These are phyloP conservation scores for Eclectus roratus DNA, from an alignment of 2,113 vertebrate genomes.

Conservation along the genomic window DNA sequence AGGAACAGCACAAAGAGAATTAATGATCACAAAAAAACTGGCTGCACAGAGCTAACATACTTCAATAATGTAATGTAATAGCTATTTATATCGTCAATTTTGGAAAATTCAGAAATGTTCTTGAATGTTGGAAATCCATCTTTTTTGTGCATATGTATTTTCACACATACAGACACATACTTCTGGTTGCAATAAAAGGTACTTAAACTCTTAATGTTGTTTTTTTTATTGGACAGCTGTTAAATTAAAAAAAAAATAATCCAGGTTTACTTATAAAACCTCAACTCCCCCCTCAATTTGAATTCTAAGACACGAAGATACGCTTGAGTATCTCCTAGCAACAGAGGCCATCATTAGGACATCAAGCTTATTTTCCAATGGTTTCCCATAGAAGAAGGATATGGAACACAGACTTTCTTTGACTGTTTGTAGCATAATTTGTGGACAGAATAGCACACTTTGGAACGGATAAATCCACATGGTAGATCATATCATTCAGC, in stretches of 20 bases:
- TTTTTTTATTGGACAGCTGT: background rate
- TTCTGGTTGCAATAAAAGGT: background rate
- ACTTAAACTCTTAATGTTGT: no score
- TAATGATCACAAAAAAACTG: background rate
- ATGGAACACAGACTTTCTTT: background rate
- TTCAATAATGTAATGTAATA: background rate
- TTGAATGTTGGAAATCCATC: background rate
- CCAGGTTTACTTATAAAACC: background rate
- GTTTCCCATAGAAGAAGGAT: background rate
- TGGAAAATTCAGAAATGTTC: background rate
- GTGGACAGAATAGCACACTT: background rate
- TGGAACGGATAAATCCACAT: background rate
- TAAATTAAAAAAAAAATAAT: background rate
- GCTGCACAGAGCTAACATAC: background rate
- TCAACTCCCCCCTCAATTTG: background rate
- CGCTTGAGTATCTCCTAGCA: background rate
- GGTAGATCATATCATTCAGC: background rate
- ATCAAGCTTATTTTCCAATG: background rate
- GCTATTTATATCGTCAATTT: background rate
- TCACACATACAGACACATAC: background rate
- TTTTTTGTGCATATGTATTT: background rate
- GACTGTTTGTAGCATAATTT: background rate
- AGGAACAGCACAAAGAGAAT: background rate
- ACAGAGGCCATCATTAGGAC: background rate
- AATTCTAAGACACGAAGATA: background rate